Evolutionary conservation across 2,113 vertebrate species (phyloP).

Genomic region (Pseudonaja textilis): DNA sequence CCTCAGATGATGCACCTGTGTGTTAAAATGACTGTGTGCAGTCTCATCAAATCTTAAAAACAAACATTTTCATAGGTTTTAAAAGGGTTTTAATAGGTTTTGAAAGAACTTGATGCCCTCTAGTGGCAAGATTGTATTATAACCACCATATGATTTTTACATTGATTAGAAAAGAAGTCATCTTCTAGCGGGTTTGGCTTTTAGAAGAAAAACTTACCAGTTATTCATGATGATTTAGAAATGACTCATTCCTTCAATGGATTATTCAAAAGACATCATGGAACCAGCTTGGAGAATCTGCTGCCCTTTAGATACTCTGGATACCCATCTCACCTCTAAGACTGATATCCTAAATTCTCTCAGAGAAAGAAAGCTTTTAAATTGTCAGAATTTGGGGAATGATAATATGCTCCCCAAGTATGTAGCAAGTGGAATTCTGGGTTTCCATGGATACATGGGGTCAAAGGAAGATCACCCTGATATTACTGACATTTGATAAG

Average conservation of each 20-base stretch:
- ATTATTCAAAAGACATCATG: background rate
- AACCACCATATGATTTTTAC: background rate
- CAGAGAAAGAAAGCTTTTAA: background rate
- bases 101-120: constrained; percentile 7
- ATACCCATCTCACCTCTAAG: background rate
- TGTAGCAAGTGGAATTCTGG: background rate
- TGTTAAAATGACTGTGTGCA: background rate
- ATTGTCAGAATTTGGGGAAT: background rate
- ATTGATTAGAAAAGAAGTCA: background rate
- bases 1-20: background rate
- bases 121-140: background rate
- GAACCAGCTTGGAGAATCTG: background rate
- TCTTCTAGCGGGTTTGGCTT: background rate
- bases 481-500: background rate
- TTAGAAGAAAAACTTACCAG: background rate
- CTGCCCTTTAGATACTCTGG: background rate
- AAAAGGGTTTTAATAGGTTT: background rate
- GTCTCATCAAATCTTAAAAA: background rate
- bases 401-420: background rate
- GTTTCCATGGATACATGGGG: background rate
- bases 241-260: background rate
- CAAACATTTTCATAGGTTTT: background rate
- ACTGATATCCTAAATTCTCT: background rate
- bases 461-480: background rate
- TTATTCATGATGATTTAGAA: background rate